phyloP scores from a whole-genome alignment of 2,113 vertebrate genomes.

The Ancistrus triradiatus region DNA sequence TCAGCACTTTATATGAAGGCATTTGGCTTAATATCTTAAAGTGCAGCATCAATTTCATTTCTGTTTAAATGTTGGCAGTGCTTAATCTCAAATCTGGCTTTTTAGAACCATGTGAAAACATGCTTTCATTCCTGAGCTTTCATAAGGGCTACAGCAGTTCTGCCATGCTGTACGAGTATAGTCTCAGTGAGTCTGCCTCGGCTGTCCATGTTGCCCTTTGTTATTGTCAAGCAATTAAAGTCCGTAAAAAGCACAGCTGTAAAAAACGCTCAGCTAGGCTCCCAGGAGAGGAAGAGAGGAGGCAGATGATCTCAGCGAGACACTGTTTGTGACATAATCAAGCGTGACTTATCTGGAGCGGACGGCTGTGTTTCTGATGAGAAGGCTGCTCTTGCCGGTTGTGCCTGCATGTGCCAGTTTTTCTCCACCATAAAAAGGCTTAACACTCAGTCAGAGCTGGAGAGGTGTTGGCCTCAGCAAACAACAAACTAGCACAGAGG shows the following conservation, averaged over 20 bases:
- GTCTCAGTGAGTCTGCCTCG: constrained; percentile 20
- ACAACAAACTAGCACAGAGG: constrained; percentile 29
- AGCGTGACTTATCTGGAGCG: constrained; percentile 57
- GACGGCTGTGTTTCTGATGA: constrained; percentile 50
- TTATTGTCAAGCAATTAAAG: constrained; percentile 48
- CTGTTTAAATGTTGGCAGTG: constrained; percentile 38
- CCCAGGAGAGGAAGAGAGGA: neutral
- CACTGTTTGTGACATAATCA: constrained; percentile 47
- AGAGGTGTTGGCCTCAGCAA: constrained; percentile 55
- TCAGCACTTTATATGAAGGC: constrained; percentile 26
- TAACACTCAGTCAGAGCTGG: constrained; percentile 46
- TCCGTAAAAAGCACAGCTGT: constrained; percentile 30
- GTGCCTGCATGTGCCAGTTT: constrained; percentile 49
- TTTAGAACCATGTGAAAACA: constrained; percentile 35
- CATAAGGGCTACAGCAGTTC: constrained; percentile 31
- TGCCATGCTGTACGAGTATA: constrained; percentile 11
- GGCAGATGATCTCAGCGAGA: constrained; percentile 23
- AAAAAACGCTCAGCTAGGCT: neutral
- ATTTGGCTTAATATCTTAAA: constrained; percentile 39
- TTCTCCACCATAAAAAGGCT: constrained; percentile 50
- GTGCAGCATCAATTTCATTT: constrained; percentile 47
- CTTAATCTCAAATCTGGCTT: constrained; percentile 30
- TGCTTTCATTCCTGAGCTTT: constrained; percentile 23
- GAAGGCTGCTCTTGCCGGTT: constrained; percentile 40
- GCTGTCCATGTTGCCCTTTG: constrained; percentile 30